Conservation (phyloP, 2,113 vertebrate species). For the Chaetorhynchus papuensis region DNA sequence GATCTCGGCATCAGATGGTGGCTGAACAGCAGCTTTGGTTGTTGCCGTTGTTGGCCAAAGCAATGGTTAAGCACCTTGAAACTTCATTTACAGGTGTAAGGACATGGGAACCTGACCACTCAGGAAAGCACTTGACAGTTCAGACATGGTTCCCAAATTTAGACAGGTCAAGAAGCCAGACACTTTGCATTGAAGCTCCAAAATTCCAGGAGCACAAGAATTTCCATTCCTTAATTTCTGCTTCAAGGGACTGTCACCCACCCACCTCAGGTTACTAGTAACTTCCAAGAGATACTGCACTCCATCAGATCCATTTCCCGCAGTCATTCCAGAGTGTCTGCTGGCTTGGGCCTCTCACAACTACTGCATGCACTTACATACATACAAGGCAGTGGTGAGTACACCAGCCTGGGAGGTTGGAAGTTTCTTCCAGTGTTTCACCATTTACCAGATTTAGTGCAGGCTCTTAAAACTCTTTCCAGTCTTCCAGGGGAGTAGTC, state of each 20-base stretch:
- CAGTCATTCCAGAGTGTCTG: neutral
- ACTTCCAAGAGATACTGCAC: neutral
- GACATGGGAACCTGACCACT: neutral
- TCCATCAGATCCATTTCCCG: neutral
- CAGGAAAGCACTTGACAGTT: neutral
- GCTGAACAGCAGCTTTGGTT: neutral
- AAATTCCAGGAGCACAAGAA: neutral
- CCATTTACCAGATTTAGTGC: neutral
- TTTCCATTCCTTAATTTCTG: neutral
- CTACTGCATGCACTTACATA: neutral
- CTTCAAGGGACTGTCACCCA: neutral
- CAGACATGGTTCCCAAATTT: neutral
- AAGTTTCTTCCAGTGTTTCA: neutral
- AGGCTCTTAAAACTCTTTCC: neutral
- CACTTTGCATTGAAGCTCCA: neutral
- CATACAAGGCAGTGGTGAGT: neutral
- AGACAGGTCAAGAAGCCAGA: neutral
- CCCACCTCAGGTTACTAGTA: neutral
- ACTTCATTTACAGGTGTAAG: neutral
- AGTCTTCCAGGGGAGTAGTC: neutral
- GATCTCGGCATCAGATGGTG: rapidly evolving
- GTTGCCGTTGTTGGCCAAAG: neutral
- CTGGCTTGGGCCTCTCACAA: neutral
- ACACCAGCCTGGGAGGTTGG: neutral
- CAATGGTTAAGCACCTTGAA: neutral